Percentiles rank a stretch among this genome's conserved stretches.
These are phyloP conservation scores for Nannobrachium achirus DNA, from an alignment of 2,113 vertebrate genomes.

Conservation along the genomic window DNA sequence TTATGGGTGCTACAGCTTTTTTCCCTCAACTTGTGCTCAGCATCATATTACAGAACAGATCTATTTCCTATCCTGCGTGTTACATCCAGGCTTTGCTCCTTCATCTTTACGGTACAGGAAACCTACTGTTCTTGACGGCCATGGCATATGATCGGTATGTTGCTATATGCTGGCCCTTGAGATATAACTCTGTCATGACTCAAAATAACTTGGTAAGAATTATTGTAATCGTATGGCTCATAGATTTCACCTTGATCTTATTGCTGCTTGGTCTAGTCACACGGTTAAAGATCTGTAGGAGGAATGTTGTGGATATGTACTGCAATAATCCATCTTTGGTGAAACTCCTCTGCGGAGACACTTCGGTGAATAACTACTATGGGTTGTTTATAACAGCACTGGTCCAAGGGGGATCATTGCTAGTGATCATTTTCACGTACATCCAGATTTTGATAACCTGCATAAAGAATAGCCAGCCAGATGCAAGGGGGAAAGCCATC, in stretches of 20 bases:
- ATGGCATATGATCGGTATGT: constrained; percentile 76
- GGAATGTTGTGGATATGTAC: constrained; percentile 58
- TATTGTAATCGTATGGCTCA: constrained; percentile 48
- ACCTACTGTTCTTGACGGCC: constrained; percentile 57
- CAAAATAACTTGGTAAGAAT: constrained; percentile 43
- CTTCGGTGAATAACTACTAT: constrained; percentile 53
- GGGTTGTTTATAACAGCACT: constrained; percentile 32
- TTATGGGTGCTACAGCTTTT: constrained; percentile 63
- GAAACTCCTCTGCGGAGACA: constrained; percentile 65
- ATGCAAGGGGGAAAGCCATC: constrained; percentile 62
- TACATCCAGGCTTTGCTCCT: constrained; percentile 60
- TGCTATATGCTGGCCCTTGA: constrained; percentile 70
- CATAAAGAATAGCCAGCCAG: constrained; percentile 36
- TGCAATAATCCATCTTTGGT: constrained; percentile 70
- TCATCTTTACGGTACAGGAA: constrained; percentile 61
- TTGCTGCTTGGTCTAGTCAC: constrained; percentile 20
- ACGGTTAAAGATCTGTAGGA: constrained; percentile 56
- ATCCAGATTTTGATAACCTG: constrained; percentile 63
- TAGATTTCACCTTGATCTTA: constrained; percentile 32
- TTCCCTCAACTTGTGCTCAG: constrained; percentile 62
- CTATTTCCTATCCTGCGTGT: constrained; percentile 60
- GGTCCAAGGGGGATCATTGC: constrained; percentile 12
- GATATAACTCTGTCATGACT: constrained; percentile 65
- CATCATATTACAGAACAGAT: constrained; percentile 53
- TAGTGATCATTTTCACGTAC: constrained; percentile 60